Conservation (phyloP, 2,797 vertebrate species). For the Tadarida brasiliensis region DNA sequence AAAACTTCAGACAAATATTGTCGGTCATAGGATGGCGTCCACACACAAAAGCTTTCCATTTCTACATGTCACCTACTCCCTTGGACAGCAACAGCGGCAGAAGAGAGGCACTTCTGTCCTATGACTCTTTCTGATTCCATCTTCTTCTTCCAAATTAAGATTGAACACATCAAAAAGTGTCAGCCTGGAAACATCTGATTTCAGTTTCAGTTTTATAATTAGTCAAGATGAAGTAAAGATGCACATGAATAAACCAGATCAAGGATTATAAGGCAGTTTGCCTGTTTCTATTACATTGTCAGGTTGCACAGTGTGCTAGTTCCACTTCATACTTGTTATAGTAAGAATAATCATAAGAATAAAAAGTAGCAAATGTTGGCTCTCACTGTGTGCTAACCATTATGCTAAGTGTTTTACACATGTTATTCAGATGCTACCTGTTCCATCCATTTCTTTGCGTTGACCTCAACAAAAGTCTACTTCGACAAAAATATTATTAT, state of each 20-base stretch:
- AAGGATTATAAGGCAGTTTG: constrained; percentile 8
- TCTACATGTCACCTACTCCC: not conserved
- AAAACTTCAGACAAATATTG: not conserved
- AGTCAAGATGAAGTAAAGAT: not conserved
- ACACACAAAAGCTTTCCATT: not conserved
- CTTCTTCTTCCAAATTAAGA: not conserved
- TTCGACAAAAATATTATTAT: not conserved
- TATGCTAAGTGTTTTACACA: not conserved
- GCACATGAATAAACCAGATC: not conserved
- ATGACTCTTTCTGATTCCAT: not conserved
- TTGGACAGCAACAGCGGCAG: not conserved
- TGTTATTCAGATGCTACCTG: not conserved
- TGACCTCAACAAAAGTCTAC: not conserved
- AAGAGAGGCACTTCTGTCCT: not conserved
- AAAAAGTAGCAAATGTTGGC: not conserved
- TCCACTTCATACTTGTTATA: not conserved
- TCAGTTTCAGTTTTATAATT: constrained; percentile 15
- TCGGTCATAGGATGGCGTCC: not conserved
- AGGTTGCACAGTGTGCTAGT: not conserved
- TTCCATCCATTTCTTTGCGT: not conserved
- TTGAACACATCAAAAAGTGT: not conserved
- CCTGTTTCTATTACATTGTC: not conserved
- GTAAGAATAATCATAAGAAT: not conserved
- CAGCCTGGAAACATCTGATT: not conserved
- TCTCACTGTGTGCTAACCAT: not conserved